Evolutionary conservation across 2,113 vertebrate genomes (phyloP).

Genomic region (Vireo altiloquus): DNA sequence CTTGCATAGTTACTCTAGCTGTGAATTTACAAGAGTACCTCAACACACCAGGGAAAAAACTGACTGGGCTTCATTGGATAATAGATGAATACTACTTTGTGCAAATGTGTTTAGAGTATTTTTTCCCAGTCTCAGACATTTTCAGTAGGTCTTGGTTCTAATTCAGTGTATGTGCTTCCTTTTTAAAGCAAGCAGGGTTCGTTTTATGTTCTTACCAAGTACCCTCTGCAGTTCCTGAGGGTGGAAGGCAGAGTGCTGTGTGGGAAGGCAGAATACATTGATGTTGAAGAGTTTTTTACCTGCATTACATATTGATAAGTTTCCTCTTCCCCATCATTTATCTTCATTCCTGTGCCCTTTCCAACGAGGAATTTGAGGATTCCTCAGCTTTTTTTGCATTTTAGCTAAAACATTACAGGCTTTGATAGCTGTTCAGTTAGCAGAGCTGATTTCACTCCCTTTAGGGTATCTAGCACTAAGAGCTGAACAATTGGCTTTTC

Average conservation of each 20-base stretch:
- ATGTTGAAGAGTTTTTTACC: background rate
- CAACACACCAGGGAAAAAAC: background rate
- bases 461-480: background rate
- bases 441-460: background rate
- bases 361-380: background rate
- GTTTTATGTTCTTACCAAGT: background rate
- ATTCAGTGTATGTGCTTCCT: background rate
- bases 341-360: background rate
- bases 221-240: background rate
- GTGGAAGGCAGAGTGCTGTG: background rate
- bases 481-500: background rate
- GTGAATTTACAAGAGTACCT: background rate
- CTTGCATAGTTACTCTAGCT: background rate
- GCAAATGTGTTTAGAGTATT: background rate
- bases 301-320: background rate
- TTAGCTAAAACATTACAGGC: background rate
- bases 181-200: background rate
- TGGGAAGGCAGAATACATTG: background rate
- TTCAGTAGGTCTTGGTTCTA: background rate
- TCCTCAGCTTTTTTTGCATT: background rate
- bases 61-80: background rate
- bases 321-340: background rate
- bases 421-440: background rate
- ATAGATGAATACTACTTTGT: background rate
- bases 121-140: background rate